Base-by-base conservation (phyloP, 2,888 invertebrate species). In the Leucoma salicis region DNA sequence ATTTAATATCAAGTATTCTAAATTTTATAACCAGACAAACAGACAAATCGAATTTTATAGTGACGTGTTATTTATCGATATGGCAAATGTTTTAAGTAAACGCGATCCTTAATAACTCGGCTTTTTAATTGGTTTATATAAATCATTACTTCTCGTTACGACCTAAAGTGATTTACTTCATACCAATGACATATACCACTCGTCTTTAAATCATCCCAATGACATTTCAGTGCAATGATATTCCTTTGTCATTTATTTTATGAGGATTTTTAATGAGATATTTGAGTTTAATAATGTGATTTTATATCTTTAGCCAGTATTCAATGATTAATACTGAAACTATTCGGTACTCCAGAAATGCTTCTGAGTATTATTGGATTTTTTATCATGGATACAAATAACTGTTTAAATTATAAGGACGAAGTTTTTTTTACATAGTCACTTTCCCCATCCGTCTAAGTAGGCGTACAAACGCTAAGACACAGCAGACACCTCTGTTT, bases 61-160 rank as follows among this genome's bases (percentile, higher is more conserved):
- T 39, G 40, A 46, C 45, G 33, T 12, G 36, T 53, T 42, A 42
- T 59, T 59, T 59, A 52, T 55, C 39, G 57, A 57, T 54, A 48
- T 44, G 36, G 49, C 49, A 42, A 57, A 60, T 57, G 42, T 57
- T 60, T 57, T 35, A 46, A 52, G 49, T 54, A 49, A 48, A 57
- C 50, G 54, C 53, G 66, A 69, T 69, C 74, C 77, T 76, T 78
- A 78, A 81, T 80, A 81, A 73, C 75, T 63, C 57, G 51, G 61
- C 48, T 40, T 78, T 88, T 88, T 89, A 88, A 88, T 89, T 89
- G 87, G 74, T 77, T 70, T 52, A 66, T 80, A 85, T 89, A 89
- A 88, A 89, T 89, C 88, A 88, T 78, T 74, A 78, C 69, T 63
- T 59, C 71, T 78, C 73, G 78, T 88, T 77, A 86, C 80, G 81